Evolutionary conservation across 2,797 vertebrate species (phyloP).

Genomic region (Erethizon dorsatum): DNA sequence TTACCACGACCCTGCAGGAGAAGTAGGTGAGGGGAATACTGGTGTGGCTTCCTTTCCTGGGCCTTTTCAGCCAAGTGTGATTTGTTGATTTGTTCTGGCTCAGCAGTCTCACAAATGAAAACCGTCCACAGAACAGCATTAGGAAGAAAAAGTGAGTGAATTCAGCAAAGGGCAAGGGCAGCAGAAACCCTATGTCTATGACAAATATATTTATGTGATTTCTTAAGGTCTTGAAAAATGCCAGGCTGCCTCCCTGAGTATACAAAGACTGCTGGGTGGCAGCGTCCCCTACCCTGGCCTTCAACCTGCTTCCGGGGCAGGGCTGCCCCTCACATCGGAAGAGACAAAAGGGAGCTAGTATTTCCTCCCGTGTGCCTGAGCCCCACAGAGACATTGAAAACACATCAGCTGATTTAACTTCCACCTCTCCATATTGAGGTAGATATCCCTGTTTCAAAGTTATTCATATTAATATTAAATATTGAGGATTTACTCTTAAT

Average conservation of each 20-base stretch:
- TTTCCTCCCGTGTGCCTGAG: neutral
- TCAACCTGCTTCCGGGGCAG: no score
- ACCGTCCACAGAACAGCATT: neutral
- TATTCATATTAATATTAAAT: neutral
- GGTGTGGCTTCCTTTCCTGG: neutral
- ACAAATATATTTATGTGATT: conserved; percentile 55
- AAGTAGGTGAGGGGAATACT: neutral
- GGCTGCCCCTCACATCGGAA: neutral
- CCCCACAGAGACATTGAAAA: neutral
- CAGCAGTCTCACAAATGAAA: conserved; percentile 46
- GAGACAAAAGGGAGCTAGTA: neutral
- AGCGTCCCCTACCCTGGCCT: neutral
- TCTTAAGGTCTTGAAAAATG: neutral
- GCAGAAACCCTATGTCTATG: conserved; percentile 29
- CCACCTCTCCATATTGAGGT: rapidly evolving
- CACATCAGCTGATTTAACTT: neutral
- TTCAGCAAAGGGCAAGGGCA: neutral
- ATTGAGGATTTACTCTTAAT: neutral
- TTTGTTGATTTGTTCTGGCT: conserved; percentile 25
- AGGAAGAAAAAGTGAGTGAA: conserved; percentile 52
- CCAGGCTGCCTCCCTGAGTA: neutral
- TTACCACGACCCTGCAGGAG: neutral
- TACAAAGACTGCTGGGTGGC: neutral
- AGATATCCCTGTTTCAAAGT: neutral
- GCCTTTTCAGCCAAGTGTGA: neutral